Evolutionary conservation across 2,113 vertebrate genomes (phyloP).

Genomic region (Pseudopodoces humilis): DNA sequence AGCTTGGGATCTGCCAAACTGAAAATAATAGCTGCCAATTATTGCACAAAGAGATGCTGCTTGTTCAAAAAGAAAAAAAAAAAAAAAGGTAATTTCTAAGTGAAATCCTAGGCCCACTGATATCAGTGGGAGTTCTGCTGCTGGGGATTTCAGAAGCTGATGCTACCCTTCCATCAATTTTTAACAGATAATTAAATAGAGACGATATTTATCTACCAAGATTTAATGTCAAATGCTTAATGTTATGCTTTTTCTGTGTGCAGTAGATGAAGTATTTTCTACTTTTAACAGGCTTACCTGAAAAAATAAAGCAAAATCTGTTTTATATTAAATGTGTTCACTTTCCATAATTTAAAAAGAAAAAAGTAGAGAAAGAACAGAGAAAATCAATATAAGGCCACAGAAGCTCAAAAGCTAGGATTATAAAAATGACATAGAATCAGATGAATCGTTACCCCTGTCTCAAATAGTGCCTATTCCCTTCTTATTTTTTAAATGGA

Average conservation of each 20-base stretch:
- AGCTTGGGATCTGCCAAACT: background rate
- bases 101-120: background rate
- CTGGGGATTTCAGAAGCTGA: background rate
- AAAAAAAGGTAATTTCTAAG: background rate
- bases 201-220: constrained; percentile 15
- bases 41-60: background rate
- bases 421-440: constrained; percentile 27
- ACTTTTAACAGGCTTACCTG: constrained; percentile 47
- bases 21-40: constrained; percentile 38
- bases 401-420: constrained; percentile 16
- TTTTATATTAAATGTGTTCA: constrained; percentile 53
- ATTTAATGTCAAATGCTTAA: constrained; percentile 47
- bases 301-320: constrained; percentile 54
- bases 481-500: background rate
- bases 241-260: background rate
- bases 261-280: constrained; percentile 19
- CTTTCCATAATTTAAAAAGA: constrained; percentile 27
- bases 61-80: background rate
- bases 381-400: constrained; percentile 36
- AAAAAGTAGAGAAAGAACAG: background rate
- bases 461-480: background rate
- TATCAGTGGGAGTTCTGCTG: background rate
- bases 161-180: background rate
- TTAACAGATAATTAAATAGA: constrained; percentile 37
- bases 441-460: background rate